These are phyloP conservation scores for Nylanderia fulva DNA, from an alignment of 1,140 invertebrate genomes.

Conservation along the genomic window DNA sequence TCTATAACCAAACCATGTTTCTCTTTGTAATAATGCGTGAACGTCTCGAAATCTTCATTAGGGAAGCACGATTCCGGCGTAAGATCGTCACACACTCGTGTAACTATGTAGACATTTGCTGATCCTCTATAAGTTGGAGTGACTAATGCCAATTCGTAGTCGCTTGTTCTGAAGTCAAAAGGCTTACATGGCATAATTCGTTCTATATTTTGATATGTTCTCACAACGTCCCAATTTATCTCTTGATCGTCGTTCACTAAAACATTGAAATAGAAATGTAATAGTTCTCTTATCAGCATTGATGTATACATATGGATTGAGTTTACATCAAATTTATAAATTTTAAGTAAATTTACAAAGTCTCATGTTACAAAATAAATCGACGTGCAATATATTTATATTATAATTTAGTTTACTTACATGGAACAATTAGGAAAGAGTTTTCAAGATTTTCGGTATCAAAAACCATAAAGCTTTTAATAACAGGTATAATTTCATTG, in stretches of 20 bases:
- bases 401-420: conserved; percentile 70
- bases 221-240: conserved; percentile 90
- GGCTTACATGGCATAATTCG: conserved; percentile 73
- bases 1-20: conserved; percentile 92
- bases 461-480: conserved; percentile 92
- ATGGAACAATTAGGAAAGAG: conserved; percentile 92
- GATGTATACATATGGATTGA: neutral
- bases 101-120: conserved; percentile 90
- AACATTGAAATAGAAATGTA: conserved; percentile 44
- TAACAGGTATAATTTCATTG: conserved; percentile 90
- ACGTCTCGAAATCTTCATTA: conserved; percentile 90
- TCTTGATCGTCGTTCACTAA: conserved; percentile 75
- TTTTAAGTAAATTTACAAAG: neutral
- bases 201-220: conserved; percentile 79
- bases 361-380: conserved; percentile 24
- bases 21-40: conserved; percentile 92
- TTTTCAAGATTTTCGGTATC: conserved; percentile 88
- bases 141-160: conserved; percentile 79
- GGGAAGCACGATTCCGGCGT: conserved; percentile 94
- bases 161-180: conserved; percentile 57
- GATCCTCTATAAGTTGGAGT: conserved; percentile 78
- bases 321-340: neutral
- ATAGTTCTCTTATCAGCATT: conserved; percentile 11
- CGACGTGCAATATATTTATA: neutral
- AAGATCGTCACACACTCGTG: conserved; percentile 92